phyloP scores from a whole-genome alignment of 2,113 vertebrate genomes.

The Trematocara zebra region DNA sequence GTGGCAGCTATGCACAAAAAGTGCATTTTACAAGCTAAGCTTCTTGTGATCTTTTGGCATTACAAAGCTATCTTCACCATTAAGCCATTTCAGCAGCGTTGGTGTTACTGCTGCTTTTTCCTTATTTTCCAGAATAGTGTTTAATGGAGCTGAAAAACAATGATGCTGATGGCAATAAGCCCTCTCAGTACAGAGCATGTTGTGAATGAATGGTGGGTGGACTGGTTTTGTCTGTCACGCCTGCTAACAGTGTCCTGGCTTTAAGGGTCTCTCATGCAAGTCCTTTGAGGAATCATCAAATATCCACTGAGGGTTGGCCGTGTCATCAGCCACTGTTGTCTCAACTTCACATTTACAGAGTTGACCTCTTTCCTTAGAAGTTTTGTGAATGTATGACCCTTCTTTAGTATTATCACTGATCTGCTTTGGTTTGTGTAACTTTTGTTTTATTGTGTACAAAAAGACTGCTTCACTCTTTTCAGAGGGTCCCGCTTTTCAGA shows the following conservation, averaged over 20 bases:
- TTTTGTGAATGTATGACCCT: not conserved
- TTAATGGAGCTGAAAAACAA: constrained; percentile 17
- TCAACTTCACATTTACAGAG: not conserved
- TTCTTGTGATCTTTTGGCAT: not conserved
- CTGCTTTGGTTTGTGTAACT: constrained; percentile 16
- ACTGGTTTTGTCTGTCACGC: constrained; percentile 1
- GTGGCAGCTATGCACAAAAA: not conserved
- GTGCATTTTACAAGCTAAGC: not conserved
- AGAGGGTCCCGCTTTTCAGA: not conserved
- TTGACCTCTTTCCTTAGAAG: not conserved
- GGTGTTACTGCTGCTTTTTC: not conserved
- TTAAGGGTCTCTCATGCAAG: not conserved
- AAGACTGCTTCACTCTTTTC: constrained; percentile 33
- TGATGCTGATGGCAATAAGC: constrained; percentile 5
- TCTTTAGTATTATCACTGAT: not conserved
- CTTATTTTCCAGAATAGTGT: not conserved
- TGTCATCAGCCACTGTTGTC: not conserved
- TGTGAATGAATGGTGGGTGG: constrained; percentile 6
- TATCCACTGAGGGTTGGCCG: not conserved
- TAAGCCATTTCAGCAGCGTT: not conserved
- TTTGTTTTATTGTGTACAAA: constrained; percentile 46
- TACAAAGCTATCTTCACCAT: not conserved
- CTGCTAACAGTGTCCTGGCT: not conserved
- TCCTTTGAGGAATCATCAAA: not conserved
- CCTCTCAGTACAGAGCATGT: not conserved